Base-by-base conservation (phyloP, 1,140 invertebrate species). In the Daktulosphaira vitifoliae region DNA sequence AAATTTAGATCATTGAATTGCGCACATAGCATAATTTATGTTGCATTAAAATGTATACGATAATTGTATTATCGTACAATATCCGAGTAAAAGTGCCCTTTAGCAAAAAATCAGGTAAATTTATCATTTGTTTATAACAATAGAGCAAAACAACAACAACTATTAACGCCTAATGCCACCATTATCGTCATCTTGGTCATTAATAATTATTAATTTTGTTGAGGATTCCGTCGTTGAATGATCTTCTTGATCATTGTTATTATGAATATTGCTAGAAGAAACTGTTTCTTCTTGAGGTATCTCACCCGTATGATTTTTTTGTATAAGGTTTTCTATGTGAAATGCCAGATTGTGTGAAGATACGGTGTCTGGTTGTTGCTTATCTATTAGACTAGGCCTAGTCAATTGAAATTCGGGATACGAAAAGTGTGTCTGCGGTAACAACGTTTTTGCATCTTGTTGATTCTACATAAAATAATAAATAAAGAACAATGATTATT, bases 241-340 rank as follows among this genome's bases (percentile, higher is more conserved):
- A 9, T 18, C 46, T 16, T 48, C 46, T 11, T 15, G 16, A 5
- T 56, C 38, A 37, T 56, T 56, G 53, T 62, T 62, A 39, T 46
- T 46, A 25, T 62, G 56, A 23, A 48, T 25, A 25, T 42, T 25
- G 13, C 56, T 62, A 25, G 56, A 62, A n/a, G 56, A 62, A 4
- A 62, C 56, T 23, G 44, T 62, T 25, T 62, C 56, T 7, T 62
- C 56, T 13, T 62, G 56, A 1, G 56, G 44, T 11, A 48, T 15
- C 42, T 62, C 56, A 13, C 23, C 54, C 11, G n/a, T 3, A 25
- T 62, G 56, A 13, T 62, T 62, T 5, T 62, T 62, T 39, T 62
- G 56, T 25, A 62, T 62, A 16, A 62, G 56, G 25, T 62, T 62
- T 16, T 62, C 56, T 38, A 62, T 62, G 42, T 62, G 42, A 7